Percentiles rank a stretch among this genome's conserved stretches.
phyloP scores from a whole-genome alignment of 2,888 invertebrate genomes.

The Hypolimnas misippus region DNA sequence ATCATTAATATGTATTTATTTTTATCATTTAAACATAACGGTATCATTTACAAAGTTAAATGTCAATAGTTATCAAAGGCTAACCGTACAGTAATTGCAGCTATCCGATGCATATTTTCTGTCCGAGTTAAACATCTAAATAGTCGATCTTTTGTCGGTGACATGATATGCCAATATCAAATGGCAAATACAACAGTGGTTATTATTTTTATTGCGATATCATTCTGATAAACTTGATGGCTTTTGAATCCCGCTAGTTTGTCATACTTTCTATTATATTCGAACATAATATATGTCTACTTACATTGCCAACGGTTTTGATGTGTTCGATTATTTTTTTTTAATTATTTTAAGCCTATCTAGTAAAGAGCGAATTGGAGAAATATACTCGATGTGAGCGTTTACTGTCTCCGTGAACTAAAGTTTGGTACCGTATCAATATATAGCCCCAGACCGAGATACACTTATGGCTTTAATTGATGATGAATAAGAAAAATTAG shows the following conservation, averaged over 20 bases:
- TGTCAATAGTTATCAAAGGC: slow-evolving; percentile 39
- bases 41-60: neutral
- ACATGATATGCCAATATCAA: slow-evolving; percentile 44
- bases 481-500: too few species aligned
- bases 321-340: neutral
- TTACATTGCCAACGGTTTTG: slow-evolving; percentile 1
- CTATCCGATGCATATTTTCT: slow-evolving; percentile 45
- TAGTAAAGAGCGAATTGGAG: neutral
- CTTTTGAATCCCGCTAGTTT: slow-evolving; percentile 43
- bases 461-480: too few species aligned
- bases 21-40: slow-evolving; percentile 14
- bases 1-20: neutral
- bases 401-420: too few species aligned
- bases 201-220: slow-evolving; percentile 41
- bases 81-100: slow-evolving; percentile 53
- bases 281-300: slow-evolving; percentile 2
- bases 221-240: slow-evolving; percentile 47
- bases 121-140: slow-evolving; percentile 40
- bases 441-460: too few species aligned
- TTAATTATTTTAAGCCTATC: neutral
- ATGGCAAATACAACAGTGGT: slow-evolving; percentile 37
- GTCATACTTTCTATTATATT: slow-evolving; percentile 16
- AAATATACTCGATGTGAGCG: too few species aligned
- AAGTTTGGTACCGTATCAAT: too few species aligned
- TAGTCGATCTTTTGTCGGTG: slow-evolving; percentile 42